A percentile compares a stretch with the other conserved stretches of the same genome.
Conservation (phyloP, 2,888 invertebrate species). For the Hypselothyrea guttata region DNA sequence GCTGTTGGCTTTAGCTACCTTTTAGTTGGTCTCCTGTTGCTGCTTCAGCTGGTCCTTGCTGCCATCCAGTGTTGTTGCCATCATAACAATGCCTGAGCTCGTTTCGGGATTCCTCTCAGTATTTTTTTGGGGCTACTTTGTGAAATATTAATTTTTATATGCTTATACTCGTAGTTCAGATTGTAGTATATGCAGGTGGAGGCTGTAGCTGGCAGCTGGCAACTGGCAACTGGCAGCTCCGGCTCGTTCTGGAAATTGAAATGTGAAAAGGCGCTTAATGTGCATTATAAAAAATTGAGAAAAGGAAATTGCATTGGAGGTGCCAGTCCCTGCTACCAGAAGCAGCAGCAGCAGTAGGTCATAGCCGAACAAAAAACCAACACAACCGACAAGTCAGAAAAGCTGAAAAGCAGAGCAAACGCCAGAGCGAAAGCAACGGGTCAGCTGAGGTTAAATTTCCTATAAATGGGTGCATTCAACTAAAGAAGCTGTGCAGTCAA, state of each 20-base stretch:
- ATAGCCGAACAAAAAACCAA: constrained; percentile 11
- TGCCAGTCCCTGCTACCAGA: constrained; percentile 8
- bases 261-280: constrained; percentile 74
- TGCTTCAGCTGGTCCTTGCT: constrained; percentile 5
- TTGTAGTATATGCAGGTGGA: constrained; percentile 35
- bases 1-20: constrained; percentile 19
- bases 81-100: constrained; percentile 37
- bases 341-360: constrained; percentile 61
- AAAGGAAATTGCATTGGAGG: constrained; percentile 67
- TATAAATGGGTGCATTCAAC: constrained; percentile 70
- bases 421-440: constrained; percentile 19
- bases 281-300: constrained; percentile 71
- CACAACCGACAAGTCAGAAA: neutral
- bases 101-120: neutral
- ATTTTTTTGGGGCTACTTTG: constrained; percentile 52
- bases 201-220: constrained; percentile 1
- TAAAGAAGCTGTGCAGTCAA: constrained; percentile 13
- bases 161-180: constrained; percentile 58
- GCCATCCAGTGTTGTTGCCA: neutral
- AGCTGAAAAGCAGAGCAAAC: constrained; percentile 10
- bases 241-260: constrained; percentile 56
- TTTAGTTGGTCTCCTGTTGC: constrained; percentile 3
- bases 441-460: constrained; percentile 58
- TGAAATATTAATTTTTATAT: constrained; percentile 74
- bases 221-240: constrained; percentile 10